Percentiles rank a stretch among this genome's conserved stretches.
Evolutionary conservation across 2,113 vertebrate genomes (phyloP).

Genomic region (Bubo bubo): DNA sequence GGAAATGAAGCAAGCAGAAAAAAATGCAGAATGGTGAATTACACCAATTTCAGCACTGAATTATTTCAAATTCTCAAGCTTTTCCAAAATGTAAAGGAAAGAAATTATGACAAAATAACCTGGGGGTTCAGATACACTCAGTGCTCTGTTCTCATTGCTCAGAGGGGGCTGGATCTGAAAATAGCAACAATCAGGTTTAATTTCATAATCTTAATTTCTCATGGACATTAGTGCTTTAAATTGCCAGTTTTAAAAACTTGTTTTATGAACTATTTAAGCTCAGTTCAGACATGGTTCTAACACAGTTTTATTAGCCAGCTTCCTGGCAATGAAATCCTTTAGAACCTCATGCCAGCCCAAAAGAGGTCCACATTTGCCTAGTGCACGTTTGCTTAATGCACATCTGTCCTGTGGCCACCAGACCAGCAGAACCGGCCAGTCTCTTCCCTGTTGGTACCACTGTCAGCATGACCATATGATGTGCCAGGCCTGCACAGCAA

Average conservation of each 20-base stretch:
- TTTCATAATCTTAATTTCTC: background rate
- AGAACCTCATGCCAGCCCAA: background rate
- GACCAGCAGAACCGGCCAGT: background rate
- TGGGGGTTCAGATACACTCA: background rate
- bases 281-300: background rate
- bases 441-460: background rate
- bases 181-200: background rate
- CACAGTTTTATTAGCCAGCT: background rate
- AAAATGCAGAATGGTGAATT: background rate
- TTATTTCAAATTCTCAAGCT: background rate
- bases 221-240: background rate
- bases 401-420: background rate
- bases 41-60: background rate
- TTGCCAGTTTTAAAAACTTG: background rate
- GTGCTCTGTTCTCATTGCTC: background rate
- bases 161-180: background rate
- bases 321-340: background rate
- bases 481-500: background rate
- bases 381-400: background rate
- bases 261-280: background rate
- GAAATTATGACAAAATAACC: background rate
- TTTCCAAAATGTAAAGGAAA: background rate
- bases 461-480: fast-evolving
- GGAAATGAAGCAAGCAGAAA: background rate
- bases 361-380: background rate